Evolutionary conservation across 1,140 invertebrate species (phyloP), one percentile per base, ranked within the genome.

Genomic region (Hyposmocoma kahamanoa): DNA sequence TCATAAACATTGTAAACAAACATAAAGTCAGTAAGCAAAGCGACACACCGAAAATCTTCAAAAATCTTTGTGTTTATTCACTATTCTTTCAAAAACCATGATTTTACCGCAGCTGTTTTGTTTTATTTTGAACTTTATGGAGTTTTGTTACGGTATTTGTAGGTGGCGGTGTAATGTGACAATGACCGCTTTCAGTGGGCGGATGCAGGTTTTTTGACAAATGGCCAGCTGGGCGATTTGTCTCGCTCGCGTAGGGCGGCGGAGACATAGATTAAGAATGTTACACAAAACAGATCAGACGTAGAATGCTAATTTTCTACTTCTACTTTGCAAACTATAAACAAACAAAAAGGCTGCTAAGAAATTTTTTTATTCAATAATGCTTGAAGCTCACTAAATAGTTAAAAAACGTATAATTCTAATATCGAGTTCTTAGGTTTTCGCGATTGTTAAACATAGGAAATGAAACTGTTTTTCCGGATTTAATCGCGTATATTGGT

Each of bases 121-220:
- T 30, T 4, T 51, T 15, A 63, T 46, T 65, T 54, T 69, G 30
- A 50, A 47, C 50, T 43, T 59, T 73, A 59, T 42, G 19, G 0
- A n/a, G n/a, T n/a, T n/a, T n/a, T n/a, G n/a, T n/a, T n/a, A n/a
- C n/a, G n/a, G n/a, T n/a, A n/a, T n/a, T n/a, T n/a, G n/a, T n/a
- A n/a, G n/a, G n/a, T n/a, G n/a, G n/a, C 41, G 49, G 60, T 42
- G 49, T 59, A 64, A 62, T n/a, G 47, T 36, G 50, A 58, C 73
- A 77, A 82, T 75, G 62, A 62, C 70, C 73, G 69, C 71, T 80
- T 84, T 78, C 70, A 72, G 59, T 63, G 55, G 67, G 67, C 81
- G 81, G 81, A 84, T 79, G 72, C 77, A 84, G 73, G 74, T 77
- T 79, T 81, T 84, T 81, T 84, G 81, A 84, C 67, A 84, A 84